These are phyloP conservation scores for Mastacembelus armatus DNA, from an alignment of 2,797 vertebrate genomes.

Conservation along the genomic window DNA sequence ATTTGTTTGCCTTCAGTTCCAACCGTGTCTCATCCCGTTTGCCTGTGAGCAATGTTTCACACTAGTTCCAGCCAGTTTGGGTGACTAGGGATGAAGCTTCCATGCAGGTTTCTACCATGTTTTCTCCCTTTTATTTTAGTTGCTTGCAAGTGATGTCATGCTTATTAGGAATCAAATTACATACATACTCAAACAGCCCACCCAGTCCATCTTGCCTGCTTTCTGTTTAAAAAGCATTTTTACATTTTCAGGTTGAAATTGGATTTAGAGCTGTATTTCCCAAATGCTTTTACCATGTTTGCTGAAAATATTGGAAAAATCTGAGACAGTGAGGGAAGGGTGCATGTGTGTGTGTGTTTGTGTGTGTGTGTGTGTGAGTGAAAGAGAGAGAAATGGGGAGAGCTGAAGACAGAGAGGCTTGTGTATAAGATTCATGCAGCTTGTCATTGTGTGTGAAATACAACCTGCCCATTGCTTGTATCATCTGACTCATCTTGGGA, in stretches of 20 bases:
- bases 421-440: slow-evolving; percentile 36
- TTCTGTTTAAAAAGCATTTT: slow-evolving; percentile 54
- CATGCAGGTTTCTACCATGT: slow-evolving; percentile 73
- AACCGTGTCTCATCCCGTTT: slow-evolving; percentile 81
- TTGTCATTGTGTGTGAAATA: slow-evolving; percentile 54
- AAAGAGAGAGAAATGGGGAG: not conserved
- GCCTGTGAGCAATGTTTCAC: slow-evolving; percentile 82
- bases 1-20: slow-evolving; percentile 82
- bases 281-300: slow-evolving; percentile 47
- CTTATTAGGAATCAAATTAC: slow-evolving; percentile 79
- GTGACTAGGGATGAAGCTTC: slow-evolving; percentile 67
- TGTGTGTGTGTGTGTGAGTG: no score
- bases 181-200: slow-evolving; percentile 66
- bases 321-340: not conserved
- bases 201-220: slow-evolving; percentile 51
- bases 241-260: slow-evolving; percentile 61
- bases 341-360: slow-evolving; percentile 3
- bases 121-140: slow-evolving; percentile 75
- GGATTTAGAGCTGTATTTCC: slow-evolving; percentile 42
- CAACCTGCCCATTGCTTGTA: slow-evolving; percentile 40
- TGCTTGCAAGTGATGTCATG: slow-evolving; percentile 80
- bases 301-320: slow-evolving; percentile 44
- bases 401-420: slow-evolving; percentile 16
- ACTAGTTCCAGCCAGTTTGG: slow-evolving; percentile 80
- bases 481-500: slow-evolving; percentile 53